phyloP scores from a whole-genome alignment of 2,888 invertebrate species.

The Pandemis heparana region DNA sequence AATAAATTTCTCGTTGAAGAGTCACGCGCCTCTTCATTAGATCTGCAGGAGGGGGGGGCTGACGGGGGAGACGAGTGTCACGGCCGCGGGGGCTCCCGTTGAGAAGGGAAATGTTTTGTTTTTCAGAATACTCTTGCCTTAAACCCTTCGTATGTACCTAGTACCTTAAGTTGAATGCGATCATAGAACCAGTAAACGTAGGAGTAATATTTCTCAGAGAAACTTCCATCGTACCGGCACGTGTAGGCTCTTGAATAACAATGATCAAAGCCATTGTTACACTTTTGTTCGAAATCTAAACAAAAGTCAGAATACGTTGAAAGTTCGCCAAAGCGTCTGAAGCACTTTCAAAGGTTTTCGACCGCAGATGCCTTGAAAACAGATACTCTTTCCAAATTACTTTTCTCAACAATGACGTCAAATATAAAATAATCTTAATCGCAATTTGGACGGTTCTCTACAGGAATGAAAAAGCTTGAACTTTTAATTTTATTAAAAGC shows the following conservation, averaged over 20 bases:
- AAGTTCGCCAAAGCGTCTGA: constrained; percentile 19
- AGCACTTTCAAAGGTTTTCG: neutral
- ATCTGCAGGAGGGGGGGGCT: constrained; percentile 2
- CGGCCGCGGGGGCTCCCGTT: neutral
- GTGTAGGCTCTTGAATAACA: constrained; percentile 23
- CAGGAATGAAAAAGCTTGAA: neutral
- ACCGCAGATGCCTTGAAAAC: neutral
- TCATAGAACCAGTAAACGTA: constrained; percentile 4
- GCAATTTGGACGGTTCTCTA: neutral
- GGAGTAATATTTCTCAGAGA: neutral
- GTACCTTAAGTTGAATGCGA: neutral
- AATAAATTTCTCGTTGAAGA: constrained; percentile 31
- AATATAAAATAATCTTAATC: neutral
- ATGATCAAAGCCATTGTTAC: constrained; percentile 22
- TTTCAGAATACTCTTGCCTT: neutral
- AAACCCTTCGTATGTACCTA: no score
- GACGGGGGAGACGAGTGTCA: constrained; percentile 16
- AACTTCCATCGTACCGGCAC: neutral
- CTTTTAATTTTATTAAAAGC: neutral
- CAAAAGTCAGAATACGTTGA: constrained; percentile 28
- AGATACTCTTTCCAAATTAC: constrained; percentile 9
- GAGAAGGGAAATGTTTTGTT: neutral
- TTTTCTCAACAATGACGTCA: neutral
- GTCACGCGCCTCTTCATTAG: constrained; percentile 15
- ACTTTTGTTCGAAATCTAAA: constrained; percentile 16